phyloP scores from a whole-genome alignment of 1,140 invertebrate genomes.

The Zaprionus gabonicus region DNA sequence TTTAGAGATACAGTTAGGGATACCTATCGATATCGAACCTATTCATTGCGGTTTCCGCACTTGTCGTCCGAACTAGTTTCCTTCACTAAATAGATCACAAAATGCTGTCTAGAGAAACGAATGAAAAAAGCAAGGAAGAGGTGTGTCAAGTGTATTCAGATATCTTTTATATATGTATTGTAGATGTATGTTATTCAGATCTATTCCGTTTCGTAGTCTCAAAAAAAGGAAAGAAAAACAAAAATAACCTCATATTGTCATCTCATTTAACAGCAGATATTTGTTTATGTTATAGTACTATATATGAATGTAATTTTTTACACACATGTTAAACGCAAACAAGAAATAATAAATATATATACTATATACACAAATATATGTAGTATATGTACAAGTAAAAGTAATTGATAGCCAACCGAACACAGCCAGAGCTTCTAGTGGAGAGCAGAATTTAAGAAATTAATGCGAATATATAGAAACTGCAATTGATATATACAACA shows the following conservation, averaged over 20 bases:
- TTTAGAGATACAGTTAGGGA: neutral
- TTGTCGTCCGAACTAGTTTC: neutral
- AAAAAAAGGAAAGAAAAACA: neutral
- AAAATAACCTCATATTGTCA: neutral
- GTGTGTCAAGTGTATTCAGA: neutral
- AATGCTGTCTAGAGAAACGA: constrained; percentile 6
- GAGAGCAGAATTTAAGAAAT: constrained; percentile 29
- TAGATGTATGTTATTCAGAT: neutral
- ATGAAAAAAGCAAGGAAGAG: neutral
- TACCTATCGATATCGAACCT: constrained; percentile 14
- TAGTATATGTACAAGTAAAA: constrained; percentile 14
- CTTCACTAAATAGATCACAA: constrained; percentile 1
- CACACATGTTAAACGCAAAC: constrained; percentile 9
- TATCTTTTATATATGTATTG: neutral
- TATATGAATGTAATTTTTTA: constrained; percentile 9
- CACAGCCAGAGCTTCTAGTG: constrained; percentile 64
- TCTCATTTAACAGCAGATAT: constrained; percentile 6
- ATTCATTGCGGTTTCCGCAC: constrained; percentile 5
- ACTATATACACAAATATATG: neutral
- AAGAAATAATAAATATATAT: constrained; percentile 16
- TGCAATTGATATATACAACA: constrained; percentile 24
- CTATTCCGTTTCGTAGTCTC: neutral
- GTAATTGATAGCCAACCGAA: constrained; percentile 54
- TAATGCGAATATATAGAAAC: constrained; percentile 30
- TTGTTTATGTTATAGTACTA: constrained; percentile 9